Base-by-base conservation (phyloP, 2,797 vertebrate genomes). In the Melanotaenia parkinsoni region DNA sequence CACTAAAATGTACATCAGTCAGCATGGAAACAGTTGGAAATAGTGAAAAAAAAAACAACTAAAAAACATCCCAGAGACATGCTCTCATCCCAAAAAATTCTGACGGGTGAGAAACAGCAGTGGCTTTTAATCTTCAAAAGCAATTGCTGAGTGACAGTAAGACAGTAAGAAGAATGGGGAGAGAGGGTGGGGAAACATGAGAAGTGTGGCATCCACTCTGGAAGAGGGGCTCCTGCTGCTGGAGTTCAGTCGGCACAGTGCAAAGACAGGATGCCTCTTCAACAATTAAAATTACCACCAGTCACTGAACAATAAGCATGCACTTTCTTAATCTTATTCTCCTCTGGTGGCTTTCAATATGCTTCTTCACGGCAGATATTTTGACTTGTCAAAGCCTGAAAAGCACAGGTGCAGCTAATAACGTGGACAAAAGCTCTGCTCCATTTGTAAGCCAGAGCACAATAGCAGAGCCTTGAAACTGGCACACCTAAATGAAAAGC, bases 121-220 rank as follows among this genome's bases (percentile, higher is more conserved):
- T 63, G 69, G 78, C 70, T 84, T 86, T 77, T 86, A 82, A 88
- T 88, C 82, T 87, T 86, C 73, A 85, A 85, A 89, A 85, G 86
- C 82, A 87, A 86, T 81, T 86, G 86, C 11, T 89, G 87, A 88
- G 71, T 77, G 89, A 83, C 85, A 83, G 71, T 16, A 54, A 78
- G 63, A 75, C 28, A 51, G 50, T 63, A 68, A 20, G 61, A 63
- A 65, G 72, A 77, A 73, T 30, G 57, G 61, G 54, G 26, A 53
- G 70, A 35, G 11, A 35, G 33, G 32, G 63, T 45, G 69, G 53
- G 61, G 89, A 88, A 90, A 87, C 80, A 74, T 81, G 79, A 92
- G 89, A 70, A 22, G 76, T 70, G 70, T 64, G 79, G 56, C 63
- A 68, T 70, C 50, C 45, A 70, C 59, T 63, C 38, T 76, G 73